These are phyloP conservation scores for Hemiscyllium ocellatum DNA, from an alignment of 2,113 vertebrate species.

Conservation along the genomic window DNA sequence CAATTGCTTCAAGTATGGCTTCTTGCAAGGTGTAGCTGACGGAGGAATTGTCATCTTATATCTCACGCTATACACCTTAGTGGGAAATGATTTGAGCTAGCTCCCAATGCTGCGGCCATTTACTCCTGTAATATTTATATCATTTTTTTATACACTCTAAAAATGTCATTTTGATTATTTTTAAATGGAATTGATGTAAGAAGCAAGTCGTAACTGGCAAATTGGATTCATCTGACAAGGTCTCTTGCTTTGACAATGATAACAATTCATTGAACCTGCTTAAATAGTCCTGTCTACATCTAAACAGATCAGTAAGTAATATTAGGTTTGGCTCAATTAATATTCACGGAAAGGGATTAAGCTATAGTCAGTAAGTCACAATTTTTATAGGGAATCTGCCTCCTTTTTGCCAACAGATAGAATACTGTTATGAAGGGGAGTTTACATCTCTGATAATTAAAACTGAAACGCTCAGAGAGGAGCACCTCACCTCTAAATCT, in stretches of 20 bases:
- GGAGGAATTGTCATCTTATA: not conserved
- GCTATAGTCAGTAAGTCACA: not conserved
- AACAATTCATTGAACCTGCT: not conserved
- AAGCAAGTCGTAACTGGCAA: not conserved
- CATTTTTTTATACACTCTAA: not conserved
- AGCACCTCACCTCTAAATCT: no score
- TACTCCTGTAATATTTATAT: not conserved
- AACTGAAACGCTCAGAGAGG: no score
- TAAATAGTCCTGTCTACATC: not conserved
- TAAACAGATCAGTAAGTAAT: not conserved
- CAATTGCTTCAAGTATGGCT: not conserved
- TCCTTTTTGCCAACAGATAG: not conserved
- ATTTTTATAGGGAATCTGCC: not conserved
- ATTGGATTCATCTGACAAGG: not conserved
- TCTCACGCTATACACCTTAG: not conserved
- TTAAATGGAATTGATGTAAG: not conserved
- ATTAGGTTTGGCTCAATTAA: not conserved
- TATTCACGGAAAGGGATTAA: not conserved
- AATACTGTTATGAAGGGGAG: not conserved
- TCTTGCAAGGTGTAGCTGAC: not conserved
- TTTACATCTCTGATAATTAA: no score
- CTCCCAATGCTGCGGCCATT: not conserved
- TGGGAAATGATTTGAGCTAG: not conserved
- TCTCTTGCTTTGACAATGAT: not conserved
- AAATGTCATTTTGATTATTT: not conserved